Percentiles rank a stretch among this genome's conserved stretches.
Conservation (phyloP, 1,140 invertebrate species). For the Ephestia elutella region DNA sequence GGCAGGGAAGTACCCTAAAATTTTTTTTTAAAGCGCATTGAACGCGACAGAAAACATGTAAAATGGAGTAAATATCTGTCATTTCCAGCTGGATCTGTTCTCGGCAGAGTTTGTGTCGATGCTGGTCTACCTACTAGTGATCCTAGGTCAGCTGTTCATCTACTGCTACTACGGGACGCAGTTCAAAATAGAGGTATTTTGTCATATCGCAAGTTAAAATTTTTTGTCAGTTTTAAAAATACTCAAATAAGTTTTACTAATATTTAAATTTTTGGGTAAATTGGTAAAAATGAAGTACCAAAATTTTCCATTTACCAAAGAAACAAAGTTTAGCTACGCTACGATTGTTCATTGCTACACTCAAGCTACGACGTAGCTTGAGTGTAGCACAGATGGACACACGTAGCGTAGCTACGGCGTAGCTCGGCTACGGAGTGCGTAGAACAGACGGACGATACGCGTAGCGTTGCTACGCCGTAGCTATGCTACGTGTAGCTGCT, state of each 20-base stretch:
- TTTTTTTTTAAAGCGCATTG: no score
- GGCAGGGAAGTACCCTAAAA: no score
- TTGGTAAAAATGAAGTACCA: no score
- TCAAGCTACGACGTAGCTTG: background rate
- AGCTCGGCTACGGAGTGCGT: background rate
- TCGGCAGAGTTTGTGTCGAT: constrained; percentile 47
- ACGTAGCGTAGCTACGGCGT: no score
- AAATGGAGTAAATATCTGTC: no score
- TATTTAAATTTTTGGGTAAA: background rate
- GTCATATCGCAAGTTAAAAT: background rate
- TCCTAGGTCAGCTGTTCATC: constrained; percentile 50
- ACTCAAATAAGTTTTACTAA: background rate
- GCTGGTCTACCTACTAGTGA: constrained; percentile 43
- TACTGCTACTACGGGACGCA: constrained; percentile 56
- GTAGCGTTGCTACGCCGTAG: no score
- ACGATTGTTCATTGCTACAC: background rate
- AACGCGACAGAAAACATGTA: no score
- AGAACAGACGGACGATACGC: no score
- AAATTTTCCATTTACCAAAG: no score
- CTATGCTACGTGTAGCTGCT: no score
- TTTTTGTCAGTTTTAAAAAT: background rate
- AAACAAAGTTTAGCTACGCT: background rate
- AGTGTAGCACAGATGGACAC: background rate
- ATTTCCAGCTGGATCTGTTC: constrained; percentile 39
- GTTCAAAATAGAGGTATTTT: constrained; percentile 39